phyloP scores from a whole-genome alignment of 2,113 vertebrate genomes.

The Silurus asotus region DNA sequence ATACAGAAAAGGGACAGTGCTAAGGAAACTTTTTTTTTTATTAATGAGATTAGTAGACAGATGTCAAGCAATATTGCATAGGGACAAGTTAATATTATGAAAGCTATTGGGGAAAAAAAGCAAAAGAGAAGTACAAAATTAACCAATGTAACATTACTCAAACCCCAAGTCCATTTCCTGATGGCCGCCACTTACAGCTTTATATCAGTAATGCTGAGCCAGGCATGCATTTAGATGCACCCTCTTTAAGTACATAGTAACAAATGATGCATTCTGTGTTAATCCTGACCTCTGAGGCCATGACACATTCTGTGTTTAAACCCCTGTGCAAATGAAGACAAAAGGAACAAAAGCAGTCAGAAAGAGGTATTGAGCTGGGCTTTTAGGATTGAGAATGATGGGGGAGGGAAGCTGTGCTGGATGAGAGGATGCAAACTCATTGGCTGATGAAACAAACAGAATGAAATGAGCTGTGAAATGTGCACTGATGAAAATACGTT shows the following conservation, averaged over 20 bases:
- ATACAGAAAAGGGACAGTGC: no score
- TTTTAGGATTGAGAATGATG: constrained; percentile 46
- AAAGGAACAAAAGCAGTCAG: constrained; percentile 62
- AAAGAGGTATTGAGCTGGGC: constrained; percentile 61
- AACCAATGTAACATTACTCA: constrained; percentile 55
- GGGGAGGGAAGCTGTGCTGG: neutral
- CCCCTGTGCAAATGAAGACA: constrained; percentile 70
- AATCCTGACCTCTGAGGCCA: constrained; percentile 68
- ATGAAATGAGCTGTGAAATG: neutral
- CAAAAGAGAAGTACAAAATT: constrained; percentile 39
- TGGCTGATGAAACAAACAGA: constrained; percentile 19
- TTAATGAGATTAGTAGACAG: no score
- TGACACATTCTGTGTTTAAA: constrained; percentile 60
- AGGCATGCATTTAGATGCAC: constrained; percentile 46
- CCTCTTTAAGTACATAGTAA: constrained; percentile 72
- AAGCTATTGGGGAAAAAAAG: neutral
- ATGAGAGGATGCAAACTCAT: constrained; percentile 30
- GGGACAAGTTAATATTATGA: no score
- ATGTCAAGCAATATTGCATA: no score
- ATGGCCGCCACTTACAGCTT: neutral
- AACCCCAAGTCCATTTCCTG: constrained; percentile 52
- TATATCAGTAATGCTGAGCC: neutral
- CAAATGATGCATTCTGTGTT: constrained; percentile 70
- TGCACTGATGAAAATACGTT: neutral
- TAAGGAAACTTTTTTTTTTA: no score